A percentile compares a stretch with the other conserved stretches of the same genome.
Evolutionary conservation across 2,888 invertebrate species (phyloP).

Genomic region (Chirona hameri): DNA sequence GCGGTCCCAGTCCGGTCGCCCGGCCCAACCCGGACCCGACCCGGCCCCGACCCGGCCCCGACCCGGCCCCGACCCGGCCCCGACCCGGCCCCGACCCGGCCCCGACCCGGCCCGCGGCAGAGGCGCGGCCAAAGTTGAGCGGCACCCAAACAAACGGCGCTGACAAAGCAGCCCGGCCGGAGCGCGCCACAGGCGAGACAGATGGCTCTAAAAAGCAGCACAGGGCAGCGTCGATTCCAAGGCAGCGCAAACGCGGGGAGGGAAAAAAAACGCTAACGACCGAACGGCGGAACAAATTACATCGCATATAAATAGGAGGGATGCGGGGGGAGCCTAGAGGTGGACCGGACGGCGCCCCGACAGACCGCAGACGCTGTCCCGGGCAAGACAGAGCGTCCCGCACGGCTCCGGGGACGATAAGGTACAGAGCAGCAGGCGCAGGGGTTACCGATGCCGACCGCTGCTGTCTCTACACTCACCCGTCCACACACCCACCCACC

Average conservation of each 20-base stretch:
- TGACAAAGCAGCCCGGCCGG: too few species aligned
- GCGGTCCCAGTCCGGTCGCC: conserved; percentile 7
- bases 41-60: not conserved
- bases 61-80: not conserved
- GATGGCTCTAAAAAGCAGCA: too few species aligned
- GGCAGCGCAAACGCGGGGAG: not conserved
- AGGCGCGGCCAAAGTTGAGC: not conserved
- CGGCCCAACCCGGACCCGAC: not conserved
- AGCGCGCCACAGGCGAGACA: too few species aligned
- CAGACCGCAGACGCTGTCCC: not conserved
- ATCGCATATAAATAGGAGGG: not conserved
- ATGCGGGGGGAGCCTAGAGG: not conserved
- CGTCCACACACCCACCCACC: not conserved
- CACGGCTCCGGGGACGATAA: not conserved
- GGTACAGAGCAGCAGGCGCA: not conserved
- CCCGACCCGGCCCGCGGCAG: not conserved
- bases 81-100: not conserved
- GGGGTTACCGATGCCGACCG: too few species aligned
- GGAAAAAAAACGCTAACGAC: not conserved
- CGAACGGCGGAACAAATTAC: not conserved
- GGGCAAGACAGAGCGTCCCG: not conserved
- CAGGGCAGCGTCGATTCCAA: not conserved
- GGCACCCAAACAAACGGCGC: too few species aligned
- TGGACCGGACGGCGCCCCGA: not conserved
- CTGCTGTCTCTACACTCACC: not conserved